A percentile compares a stretch with the other conserved stretches of the same genome.
phyloP scores from a whole-genome alignment of 37 sponge, comb jelly and placozoan species.

The Halisarca cf. caerulea region DNA sequence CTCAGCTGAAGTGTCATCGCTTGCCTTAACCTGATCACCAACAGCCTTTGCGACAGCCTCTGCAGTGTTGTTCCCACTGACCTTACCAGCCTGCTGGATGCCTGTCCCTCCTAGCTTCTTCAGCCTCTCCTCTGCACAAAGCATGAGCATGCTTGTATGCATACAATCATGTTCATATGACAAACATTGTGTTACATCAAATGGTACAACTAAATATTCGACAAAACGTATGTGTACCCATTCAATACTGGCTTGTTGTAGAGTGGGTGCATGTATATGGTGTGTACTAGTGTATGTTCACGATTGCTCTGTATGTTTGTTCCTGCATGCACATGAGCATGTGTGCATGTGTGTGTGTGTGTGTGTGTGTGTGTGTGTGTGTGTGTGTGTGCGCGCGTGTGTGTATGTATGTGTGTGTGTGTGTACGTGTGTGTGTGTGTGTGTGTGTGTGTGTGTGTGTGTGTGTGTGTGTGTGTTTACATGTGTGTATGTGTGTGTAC shows the following conservation, averaged over 20 bases:
- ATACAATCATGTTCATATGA: no score
- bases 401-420: constrained; percentile 6
- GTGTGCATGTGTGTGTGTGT: constrained; percentile 16
- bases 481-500: constrained; percentile 3
- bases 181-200: no score
- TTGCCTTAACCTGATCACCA: neutral
- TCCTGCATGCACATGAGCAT: no score
- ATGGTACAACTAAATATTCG: no score
- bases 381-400: constrained; percentile 27
- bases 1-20: constrained; percentile 8
- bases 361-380: constrained; percentile 27
- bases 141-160: no score
- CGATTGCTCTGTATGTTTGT: no score
- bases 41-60: neutral
- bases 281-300: no score
- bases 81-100: neutral
- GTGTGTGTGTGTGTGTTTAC: constrained; percentile 21
- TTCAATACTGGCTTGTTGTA: no score
- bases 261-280: no score
- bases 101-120: neutral
- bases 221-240: no score
- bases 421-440: constrained; percentile 48
- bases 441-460: constrained; percentile 52
- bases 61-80: neutral
- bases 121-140: neutral